Percentiles rank a stretch among this genome's conserved stretches.
Conservation (phyloP, 2,797 vertebrate species). For the Onychomys leucogaster region DNA sequence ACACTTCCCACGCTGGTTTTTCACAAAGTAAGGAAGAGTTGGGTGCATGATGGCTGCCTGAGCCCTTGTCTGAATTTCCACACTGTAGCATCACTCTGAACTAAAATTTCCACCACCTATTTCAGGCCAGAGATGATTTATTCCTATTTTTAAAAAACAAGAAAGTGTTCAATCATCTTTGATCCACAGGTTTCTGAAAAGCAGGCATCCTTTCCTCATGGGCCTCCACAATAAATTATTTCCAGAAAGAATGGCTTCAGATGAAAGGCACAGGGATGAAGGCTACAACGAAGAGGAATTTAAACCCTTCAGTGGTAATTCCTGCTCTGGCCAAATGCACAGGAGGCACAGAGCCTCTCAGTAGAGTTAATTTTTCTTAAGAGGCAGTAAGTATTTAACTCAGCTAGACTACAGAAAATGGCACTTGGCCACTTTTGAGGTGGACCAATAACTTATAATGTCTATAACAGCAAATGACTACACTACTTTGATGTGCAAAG, state of each 20-base stretch:
- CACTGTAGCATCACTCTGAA: accelerated
- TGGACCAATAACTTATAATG: neutral
- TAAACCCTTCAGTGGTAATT: neutral
- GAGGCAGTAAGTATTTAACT: neutral
- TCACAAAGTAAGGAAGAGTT: neutral
- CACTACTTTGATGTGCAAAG: neutral
- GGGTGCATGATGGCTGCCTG: accelerated
- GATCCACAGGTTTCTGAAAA: neutral
- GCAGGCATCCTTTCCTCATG: neutral
- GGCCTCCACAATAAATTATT: neutral
- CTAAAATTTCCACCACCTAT: accelerated
- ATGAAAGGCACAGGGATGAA: accelerated
- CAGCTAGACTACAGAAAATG: neutral
- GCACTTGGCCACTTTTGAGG: neutral
- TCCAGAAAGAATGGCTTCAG: neutral
- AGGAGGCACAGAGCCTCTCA: neutral
- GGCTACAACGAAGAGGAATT: neutral
- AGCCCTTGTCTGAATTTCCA: neutral
- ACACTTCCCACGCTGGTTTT: accelerated
- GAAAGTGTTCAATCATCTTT: neutral
- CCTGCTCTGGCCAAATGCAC: neutral
- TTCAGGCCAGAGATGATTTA: neutral
- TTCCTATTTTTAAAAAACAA: neutral
- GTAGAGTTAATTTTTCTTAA: neutral
- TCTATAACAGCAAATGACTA: neutral